Evolutionary conservation across 2,888 invertebrate genomes (phyloP), one percentile per base, ranked within the genome.

Genomic region (Pammene aurita): DNA sequence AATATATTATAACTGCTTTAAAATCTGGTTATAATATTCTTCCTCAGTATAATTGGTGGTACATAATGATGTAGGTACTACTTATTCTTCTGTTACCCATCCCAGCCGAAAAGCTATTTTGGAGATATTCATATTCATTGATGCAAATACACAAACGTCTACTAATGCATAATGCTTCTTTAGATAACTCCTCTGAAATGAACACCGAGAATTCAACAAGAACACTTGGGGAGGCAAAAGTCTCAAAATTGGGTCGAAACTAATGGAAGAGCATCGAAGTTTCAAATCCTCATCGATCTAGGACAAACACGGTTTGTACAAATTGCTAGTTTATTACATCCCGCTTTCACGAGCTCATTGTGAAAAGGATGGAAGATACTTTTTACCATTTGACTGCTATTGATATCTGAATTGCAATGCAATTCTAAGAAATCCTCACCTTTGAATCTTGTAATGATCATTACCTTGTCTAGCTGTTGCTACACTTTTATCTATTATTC

Each of bases 201-300:
- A 56, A 48, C 38, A 62, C 67, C 10, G 50, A 13, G 52, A 66
- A 66, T 42, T 66, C 14, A 11, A 41, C 26, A 41, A 56, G 55
- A 48, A 56, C 56, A n/a, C 56, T 34, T 34, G 41, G 34, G 35
- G 26, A 56, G 42, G 50, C 50, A 50, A 48, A 62, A 62, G 48
- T 62, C 62, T 77, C 73, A 75, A 73, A 76, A 76, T 75, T 75
- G 72, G 78, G 77, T 78, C 78, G 76, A 73, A 79, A 76, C 76
- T 73, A 77, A 74, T 72, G 74, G 70, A 73, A 76, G 74, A 77
- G 77, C 75, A 80, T 80, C 79, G 79, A 82, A 80, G 77, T 80
- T 84, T 81, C 78, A 82, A 81, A 80, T 77, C 76, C 81, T 73
- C 79, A 74, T 78, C 78, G 79, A 83, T 79, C 79, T 77, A 18